Evolutionary conservation across 2,797 vertebrate species (phyloP), one percentile per base, ranked within the genome.

Genomic region (Sebastes oblongus): DNA sequence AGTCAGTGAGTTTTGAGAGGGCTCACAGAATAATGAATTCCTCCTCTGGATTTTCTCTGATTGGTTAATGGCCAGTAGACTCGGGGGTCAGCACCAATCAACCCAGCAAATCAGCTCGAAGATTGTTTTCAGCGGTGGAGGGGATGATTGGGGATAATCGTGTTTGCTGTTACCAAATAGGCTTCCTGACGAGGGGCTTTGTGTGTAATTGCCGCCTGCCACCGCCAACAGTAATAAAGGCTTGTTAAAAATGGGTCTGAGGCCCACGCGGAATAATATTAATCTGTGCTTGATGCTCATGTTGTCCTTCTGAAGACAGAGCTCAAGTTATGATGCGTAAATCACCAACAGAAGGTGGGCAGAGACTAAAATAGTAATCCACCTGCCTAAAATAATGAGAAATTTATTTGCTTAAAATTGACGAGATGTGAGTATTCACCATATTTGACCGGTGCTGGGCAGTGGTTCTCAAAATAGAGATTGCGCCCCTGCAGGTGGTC

Each of bases 1-100:
- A 82, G 72, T 80, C 78, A 1, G 71, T 42, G 77, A 67, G 58
- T 85, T 76, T 74, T 29, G 42, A 62, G 71, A 75, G 66, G 64
- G 66, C 39, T 90, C 78, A 66, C 67, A 55, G 59, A 75, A 75
- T 83, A 86, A 80, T 61, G 70, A 88, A 90, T 81, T 85, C 62
- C 75, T 82, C 25, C 75, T 55, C 67, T 67, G 70, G 78, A 39
- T 77, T 59, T 46, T 39, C 27, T 7, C 42, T 83, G 78, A 86
- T 82, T 89, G 83, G 71, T 89, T 80, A 71, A 86, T 66, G 24
- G 55, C 36, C 72, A 74, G 52, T 30, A 84, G 71, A 65, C 27
- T 64, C 3, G 1, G 25, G 42, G 56, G 64, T 78, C 56, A 64
- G 64, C 32, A 59, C 64, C 54, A 88, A 72, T 83, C 75, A 77